Conservation (phyloP, 2,888 invertebrate species). For the Apoderus coryli region DNA sequence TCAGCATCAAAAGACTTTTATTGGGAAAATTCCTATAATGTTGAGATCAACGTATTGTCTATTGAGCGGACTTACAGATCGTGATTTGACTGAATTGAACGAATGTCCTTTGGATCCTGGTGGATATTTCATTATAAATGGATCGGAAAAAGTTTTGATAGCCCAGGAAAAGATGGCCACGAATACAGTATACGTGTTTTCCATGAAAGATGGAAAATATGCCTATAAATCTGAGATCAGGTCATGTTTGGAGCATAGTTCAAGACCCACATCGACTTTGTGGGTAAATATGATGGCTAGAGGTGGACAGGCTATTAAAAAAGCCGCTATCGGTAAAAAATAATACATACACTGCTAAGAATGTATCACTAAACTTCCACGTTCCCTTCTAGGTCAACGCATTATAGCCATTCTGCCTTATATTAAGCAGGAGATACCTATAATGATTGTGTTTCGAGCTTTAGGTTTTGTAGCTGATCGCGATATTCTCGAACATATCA, state of each 20-base stretch:
- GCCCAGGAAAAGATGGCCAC: conserved; percentile 99
- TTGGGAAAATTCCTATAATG: conserved; percentile 98
- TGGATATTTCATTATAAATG: conserved; percentile 99
- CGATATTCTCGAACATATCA: conserved; percentile 98
- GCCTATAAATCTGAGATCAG: conserved; percentile 97
- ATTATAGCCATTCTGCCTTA: conserved; percentile 97
- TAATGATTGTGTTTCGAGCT: conserved; percentile 99
- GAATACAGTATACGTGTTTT: conserved; percentile 98
- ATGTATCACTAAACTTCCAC: too few species aligned
- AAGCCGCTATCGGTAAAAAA: conserved; percentile 98
- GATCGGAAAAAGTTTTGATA: conserved; percentile 85
- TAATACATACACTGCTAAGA: too few species aligned
- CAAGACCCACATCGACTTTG: conserved; percentile 91
- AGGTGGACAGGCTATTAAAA: conserved; percentile 96
- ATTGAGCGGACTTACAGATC: conserved; percentile 86
- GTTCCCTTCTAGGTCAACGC: too few species aligned
- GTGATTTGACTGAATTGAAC: conserved; percentile 97
- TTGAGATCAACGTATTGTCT: conserved; percentile 94
- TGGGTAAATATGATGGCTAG: conserved; percentile 99
- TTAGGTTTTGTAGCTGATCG: conserved; percentile 95
- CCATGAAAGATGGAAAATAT: conserved; percentile 99
- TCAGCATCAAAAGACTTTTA: conserved; percentile 61
- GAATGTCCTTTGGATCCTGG: conserved; percentile 99
- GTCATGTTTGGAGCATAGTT: conserved; percentile 83
- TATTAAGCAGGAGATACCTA: conserved; percentile 98